Conservation (phyloP, 2,113 vertebrate species). For the Psammodynastes pulverulentus region DNA sequence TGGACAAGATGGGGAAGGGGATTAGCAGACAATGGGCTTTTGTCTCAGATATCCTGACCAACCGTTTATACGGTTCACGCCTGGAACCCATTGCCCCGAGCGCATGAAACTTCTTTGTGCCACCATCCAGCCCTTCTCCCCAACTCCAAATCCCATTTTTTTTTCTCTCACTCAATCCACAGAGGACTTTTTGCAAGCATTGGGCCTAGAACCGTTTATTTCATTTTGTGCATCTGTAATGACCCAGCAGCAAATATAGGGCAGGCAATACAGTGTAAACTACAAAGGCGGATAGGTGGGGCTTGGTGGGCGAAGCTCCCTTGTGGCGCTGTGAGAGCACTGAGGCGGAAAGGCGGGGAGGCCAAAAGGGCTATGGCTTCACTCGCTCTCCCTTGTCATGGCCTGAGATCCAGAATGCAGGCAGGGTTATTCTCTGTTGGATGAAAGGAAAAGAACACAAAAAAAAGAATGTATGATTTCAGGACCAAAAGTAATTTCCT, state of each 20-base stretch:
- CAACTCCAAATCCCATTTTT: background rate
- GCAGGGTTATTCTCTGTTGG: background rate
- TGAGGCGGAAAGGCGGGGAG: background rate
- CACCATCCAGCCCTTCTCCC: background rate
- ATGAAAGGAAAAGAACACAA: background rate
- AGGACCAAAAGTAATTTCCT: background rate
- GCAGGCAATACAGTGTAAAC: background rate
- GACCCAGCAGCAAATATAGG: background rate
- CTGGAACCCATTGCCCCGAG: background rate
- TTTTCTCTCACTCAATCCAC: background rate
- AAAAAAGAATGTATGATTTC: background rate
- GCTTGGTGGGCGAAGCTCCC: background rate
- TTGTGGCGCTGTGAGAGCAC: background rate
- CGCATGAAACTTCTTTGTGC: background rate
- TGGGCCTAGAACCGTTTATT: background rate
- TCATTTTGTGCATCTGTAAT: background rate
- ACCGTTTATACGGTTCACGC: background rate
- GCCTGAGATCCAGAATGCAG: background rate
- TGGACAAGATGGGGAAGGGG: background rate
- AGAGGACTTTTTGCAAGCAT: background rate
- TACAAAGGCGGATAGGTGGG: background rate
- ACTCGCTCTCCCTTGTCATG: background rate
- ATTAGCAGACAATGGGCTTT: background rate
- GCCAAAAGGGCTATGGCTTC: background rate
- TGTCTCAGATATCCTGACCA: background rate